phyloP scores from a whole-genome alignment of 2,797 vertebrate species.

The Bradypodion pumilum region DNA sequence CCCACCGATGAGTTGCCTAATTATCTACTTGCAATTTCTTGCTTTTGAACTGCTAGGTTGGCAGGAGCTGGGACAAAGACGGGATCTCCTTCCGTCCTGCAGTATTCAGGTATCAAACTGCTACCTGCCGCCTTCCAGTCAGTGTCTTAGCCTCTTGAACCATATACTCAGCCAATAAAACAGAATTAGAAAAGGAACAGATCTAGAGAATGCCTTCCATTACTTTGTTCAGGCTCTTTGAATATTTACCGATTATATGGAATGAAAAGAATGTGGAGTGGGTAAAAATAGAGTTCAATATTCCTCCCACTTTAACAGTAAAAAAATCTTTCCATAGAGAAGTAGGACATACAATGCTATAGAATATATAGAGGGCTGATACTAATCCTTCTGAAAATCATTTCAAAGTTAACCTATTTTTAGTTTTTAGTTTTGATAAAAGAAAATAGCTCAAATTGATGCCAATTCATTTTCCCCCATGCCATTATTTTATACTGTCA shows the following conservation, averaged over 20 bases:
- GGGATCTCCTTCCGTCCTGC: no score
- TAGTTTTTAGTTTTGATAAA: slow-evolving; percentile 12
- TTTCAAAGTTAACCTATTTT: background rate
- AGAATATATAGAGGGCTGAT: background rate
- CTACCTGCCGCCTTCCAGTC: no score
- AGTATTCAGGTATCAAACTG: no score
- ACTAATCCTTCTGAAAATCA: slow-evolving; percentile 16
- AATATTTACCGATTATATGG: background rate
- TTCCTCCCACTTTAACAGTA: rapidly evolving
- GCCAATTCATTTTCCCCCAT: slow-evolving; percentile 10
- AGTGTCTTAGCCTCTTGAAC: no score
- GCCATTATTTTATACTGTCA: slow-evolving; percentile 11
- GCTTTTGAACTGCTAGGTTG: no score
- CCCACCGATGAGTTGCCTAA: no score
- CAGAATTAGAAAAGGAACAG: background rate
- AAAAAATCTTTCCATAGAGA: background rate
- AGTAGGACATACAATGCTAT: background rate
- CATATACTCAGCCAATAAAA: slow-evolving; percentile 32
- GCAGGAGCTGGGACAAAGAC: no score
- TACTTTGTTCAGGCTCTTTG: background rate
- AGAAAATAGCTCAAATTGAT: background rate
- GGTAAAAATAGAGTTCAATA: background rate
- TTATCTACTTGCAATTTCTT: no score
- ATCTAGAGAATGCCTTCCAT: background rate
- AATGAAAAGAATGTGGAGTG: slow-evolving; percentile 12